phyloP scores from a whole-genome alignment of 2,797 vertebrate genomes.

The Nyctalus aviator region DNA sequence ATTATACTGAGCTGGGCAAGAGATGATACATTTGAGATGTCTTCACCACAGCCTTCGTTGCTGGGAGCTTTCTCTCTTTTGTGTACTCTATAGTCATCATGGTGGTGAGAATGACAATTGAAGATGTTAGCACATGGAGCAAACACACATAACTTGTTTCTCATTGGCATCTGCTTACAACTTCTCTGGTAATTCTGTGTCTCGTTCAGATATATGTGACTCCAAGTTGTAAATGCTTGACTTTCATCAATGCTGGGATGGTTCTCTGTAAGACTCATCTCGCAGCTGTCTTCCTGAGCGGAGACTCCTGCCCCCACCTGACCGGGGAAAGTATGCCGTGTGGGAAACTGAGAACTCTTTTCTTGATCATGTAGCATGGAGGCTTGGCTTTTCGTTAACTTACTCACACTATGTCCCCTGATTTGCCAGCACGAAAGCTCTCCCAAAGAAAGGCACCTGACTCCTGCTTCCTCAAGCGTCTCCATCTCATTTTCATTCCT shows the following conservation, averaged over 20 bases:
- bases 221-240: background rate
- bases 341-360: background rate
- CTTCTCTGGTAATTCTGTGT: background rate
- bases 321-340: background rate
- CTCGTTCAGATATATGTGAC: background rate
- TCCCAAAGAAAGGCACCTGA: background rate
- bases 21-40: background rate
- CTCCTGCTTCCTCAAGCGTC: background rate
- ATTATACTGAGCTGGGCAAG: background rate
- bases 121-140: background rate
- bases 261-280: background rate
- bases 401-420: background rate
- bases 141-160: background rate
- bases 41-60: background rate
- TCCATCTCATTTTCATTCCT: background rate
- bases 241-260: background rate
- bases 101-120: background rate
- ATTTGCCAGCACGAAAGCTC: conserved; percentile 36
- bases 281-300: background rate
- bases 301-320: background rate
- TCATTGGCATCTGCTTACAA: background rate
- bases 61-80: background rate
- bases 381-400: background rate
- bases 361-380: background rate
- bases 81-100: rapidly evolving